Percentiles rank a stretch among this genome's conserved stretches.
phyloP scores from a whole-genome alignment of 2,888 invertebrate genomes.

The Platycnemis pennipes region DNA sequence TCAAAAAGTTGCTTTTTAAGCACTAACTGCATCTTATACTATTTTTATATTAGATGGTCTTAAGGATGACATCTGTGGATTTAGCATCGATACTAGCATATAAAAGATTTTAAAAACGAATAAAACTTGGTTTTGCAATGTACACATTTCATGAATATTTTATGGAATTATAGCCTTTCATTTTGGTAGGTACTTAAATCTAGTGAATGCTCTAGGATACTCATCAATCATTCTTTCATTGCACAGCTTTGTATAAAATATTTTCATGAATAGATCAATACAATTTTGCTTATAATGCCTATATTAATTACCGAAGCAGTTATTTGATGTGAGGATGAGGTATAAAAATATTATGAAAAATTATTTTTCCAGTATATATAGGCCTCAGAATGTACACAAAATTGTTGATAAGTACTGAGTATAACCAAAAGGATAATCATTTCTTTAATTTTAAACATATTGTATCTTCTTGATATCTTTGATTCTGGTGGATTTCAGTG shows the following conservation, averaged over 20 bases:
- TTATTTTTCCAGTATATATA: constrained; percentile 35
- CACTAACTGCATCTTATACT: constrained; percentile 33
- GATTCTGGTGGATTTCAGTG: background rate
- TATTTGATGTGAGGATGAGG: constrained; percentile 2
- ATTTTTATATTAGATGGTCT: constrained; percentile 50
- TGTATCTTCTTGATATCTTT: background rate
- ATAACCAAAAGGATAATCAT: background rate
- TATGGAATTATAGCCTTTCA: background rate
- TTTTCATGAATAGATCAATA: background rate
- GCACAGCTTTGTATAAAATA: constrained; percentile 24
- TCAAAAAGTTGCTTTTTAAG: constrained; percentile 50
- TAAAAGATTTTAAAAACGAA: background rate
- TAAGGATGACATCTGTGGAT: background rate
- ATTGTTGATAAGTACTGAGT: background rate
- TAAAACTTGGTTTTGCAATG: constrained; percentile 24
- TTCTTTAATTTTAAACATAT: background rate
- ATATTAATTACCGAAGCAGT: constrained; percentile 20
- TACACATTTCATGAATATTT: constrained; percentile 13
- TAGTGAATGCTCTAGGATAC: background rate
- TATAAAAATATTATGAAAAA: background rate
- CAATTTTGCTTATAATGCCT: background rate
- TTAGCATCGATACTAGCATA: background rate
- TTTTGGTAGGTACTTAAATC: constrained; percentile 33
- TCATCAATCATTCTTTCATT: background rate
- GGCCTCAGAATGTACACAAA: background rate